Evolutionary conservation across 2,888 invertebrate genomes (phyloP).

Genomic region (Leucophenga montana): DNA sequence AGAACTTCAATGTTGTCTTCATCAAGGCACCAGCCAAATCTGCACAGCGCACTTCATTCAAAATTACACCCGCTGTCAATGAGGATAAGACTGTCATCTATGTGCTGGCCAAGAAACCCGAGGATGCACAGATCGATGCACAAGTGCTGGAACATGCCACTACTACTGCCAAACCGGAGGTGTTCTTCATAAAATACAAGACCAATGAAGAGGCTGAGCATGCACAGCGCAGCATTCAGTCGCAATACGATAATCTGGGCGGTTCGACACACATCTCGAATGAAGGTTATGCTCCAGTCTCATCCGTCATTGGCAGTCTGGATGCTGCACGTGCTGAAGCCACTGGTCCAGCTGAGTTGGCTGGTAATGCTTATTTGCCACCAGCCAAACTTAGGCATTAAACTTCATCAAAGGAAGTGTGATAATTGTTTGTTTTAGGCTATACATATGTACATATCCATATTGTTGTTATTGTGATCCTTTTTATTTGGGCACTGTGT

Average conservation of each 20-base stretch:
- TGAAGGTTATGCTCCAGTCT: constrained; percentile 47
- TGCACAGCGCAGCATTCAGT: constrained; percentile 52
- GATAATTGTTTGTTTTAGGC: neutral
- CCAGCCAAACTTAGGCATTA: constrained; percentile 34
- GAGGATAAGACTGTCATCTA: constrained; percentile 56
- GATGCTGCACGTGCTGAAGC: constrained; percentile 29
- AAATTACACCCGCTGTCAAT: constrained; percentile 49
- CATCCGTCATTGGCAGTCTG: constrained; percentile 51
- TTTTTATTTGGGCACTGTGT: constrained; percentile 9
- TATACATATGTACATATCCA: too few species aligned
- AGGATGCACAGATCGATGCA: constrained; percentile 44
- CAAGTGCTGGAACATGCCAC: constrained; percentile 44
- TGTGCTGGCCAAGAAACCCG: constrained; percentile 52
- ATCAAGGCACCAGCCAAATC: constrained; percentile 46
- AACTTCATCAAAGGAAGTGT: neutral
- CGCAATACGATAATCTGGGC: constrained; percentile 51
- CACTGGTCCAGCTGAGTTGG: neutral
- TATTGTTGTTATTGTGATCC: neutral
- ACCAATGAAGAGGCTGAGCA: constrained; percentile 53
- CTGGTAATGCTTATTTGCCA: constrained; percentile 39
- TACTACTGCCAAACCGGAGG: constrained; percentile 51
- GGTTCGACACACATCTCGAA: constrained; percentile 49
- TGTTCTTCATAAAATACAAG: constrained; percentile 54
- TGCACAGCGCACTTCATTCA: constrained; percentile 38
- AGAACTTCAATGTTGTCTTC: constrained; percentile 54